Evolutionary conservation across 2,888 invertebrate species (phyloP).

Genomic region (Amphimallon solstitiale): DNA sequence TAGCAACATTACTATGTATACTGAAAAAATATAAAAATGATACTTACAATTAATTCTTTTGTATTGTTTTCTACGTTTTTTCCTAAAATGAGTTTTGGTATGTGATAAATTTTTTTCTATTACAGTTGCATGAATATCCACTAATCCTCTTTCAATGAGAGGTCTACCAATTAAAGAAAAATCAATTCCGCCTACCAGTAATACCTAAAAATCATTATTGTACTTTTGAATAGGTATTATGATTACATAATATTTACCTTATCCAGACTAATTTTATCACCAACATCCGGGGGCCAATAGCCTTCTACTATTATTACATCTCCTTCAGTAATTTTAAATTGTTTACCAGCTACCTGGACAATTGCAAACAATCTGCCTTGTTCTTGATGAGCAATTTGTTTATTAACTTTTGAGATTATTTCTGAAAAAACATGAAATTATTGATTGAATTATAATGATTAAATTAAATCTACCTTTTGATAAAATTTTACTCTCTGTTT

Average conservation of each 20-base stretch:
- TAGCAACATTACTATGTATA: slow-evolving; percentile 48
- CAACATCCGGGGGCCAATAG: slow-evolving; percentile 83
- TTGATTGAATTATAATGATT: background rate
- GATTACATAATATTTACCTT: slow-evolving; percentile 67
- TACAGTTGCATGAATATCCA: slow-evolving; percentile 81
- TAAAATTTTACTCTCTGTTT: slow-evolving; percentile 49
- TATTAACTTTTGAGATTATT: slow-evolving; percentile 73
- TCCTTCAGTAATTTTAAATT: slow-evolving; percentile 86
- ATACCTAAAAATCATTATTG: slow-evolving; percentile 61
- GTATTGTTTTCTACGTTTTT: slow-evolving; percentile 81
- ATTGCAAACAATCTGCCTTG: slow-evolving; percentile 82
- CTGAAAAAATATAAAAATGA: background rate
- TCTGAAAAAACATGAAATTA: slow-evolving; percentile 54
- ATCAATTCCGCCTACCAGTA: slow-evolving; percentile 80
- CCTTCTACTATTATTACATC: slow-evolving; percentile 86
- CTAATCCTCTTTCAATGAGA: slow-evolving; percentile 76
- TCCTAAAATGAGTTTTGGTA: slow-evolving; percentile 80
- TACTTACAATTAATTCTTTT: slow-evolving; percentile 77
- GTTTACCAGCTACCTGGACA: slow-evolving; percentile 82
- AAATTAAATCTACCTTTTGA: slow-evolving; percentile 49
- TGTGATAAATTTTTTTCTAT: slow-evolving; percentile 86
- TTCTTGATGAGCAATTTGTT: slow-evolving; percentile 66
- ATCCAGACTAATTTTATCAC: slow-evolving; percentile 82
- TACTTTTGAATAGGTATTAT: background rate
- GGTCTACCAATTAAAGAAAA: slow-evolving; percentile 87